These are phyloP conservation scores for Dromococcyx pavoninus DNA, from an alignment of 2,797 vertebrate species.

Conservation along the genomic window DNA sequence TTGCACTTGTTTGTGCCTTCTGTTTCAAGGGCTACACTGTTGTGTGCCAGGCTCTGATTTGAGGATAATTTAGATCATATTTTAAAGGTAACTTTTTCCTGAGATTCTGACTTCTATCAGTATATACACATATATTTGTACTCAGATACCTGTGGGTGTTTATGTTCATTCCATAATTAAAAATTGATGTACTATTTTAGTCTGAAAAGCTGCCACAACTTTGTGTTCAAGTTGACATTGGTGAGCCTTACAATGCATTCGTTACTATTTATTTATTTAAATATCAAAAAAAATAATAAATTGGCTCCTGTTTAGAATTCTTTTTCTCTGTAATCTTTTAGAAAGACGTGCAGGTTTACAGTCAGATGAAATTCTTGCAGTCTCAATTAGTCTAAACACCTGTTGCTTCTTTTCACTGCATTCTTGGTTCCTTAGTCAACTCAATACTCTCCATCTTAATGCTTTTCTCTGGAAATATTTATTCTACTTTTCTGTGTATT, in stretches of 20 bases:
- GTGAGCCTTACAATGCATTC: not conserved
- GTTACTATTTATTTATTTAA: not conserved
- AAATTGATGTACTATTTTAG: slow-evolving; percentile 67
- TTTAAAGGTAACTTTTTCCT: not conserved
- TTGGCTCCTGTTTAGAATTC: not conserved
- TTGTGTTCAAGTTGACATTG: slow-evolving; percentile 18
- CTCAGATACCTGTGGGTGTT: not conserved
- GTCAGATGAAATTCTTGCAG: not conserved
- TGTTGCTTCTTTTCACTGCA: not conserved
- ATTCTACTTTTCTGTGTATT: not conserved
- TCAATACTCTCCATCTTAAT: not conserved
- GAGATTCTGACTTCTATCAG: not conserved
- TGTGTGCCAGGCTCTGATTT: not conserved
- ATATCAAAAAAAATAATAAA: not conserved
- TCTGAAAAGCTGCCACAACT: slow-evolving; percentile 56
- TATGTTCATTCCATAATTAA: slow-evolving; percentile 70
- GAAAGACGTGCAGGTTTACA: not conserved
- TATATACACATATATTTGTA: not conserved
- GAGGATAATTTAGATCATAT: not conserved
- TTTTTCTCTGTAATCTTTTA: not conserved
- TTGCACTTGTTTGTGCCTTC: not conserved
- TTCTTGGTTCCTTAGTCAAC: not conserved
- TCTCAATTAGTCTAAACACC: not conserved
- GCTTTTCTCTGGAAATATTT: not conserved
- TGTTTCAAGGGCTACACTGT: not conserved